A percentile compares a stretch with the other conserved stretches of the same genome.
These are phyloP conservation scores for Stenodera caucasica DNA, from an alignment of 2,888 invertebrate genomes.

Conservation along the genomic window DNA sequence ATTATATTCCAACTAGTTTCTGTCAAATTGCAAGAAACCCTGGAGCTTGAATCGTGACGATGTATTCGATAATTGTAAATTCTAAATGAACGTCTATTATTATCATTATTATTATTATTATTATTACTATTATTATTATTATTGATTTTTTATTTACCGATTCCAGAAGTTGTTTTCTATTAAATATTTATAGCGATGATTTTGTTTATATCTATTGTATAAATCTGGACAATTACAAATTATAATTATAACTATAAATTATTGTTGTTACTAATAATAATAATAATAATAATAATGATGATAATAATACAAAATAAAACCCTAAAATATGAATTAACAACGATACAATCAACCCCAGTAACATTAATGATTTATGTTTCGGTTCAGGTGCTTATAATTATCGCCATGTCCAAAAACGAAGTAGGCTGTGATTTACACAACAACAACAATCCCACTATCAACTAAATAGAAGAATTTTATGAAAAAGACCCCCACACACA, in stretches of 20 bases:
- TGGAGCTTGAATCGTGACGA: not conserved
- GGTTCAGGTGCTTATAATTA: conserved; percentile 39
- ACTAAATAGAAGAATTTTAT: too few species aligned
- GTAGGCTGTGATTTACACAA: conserved; percentile 38
- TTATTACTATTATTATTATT: not conserved
- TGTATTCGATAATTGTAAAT: not conserved
- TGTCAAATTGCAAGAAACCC: not conserved
- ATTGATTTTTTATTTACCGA: not conserved
- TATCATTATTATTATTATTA: too few species aligned
- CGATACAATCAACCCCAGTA: conserved; percentile 39
- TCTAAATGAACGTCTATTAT: not conserved
- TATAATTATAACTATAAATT: conserved; percentile 22
- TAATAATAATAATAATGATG: too few species aligned
- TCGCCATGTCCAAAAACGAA: conserved; percentile 36
- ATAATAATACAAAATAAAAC: conserved; percentile 20
- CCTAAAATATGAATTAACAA: conserved; percentile 24
- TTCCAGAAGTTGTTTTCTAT: conserved; percentile 5
- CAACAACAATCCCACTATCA: conserved; percentile 19
- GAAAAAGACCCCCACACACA: not conserved
- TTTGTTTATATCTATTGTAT: conserved; percentile 18
- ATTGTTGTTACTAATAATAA: conserved; percentile 22
- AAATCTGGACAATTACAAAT: conserved; percentile 24
- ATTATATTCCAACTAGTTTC: not conserved
- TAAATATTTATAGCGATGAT: conserved; percentile 4
- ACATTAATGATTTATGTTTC: conserved; percentile 33